Evolutionary conservation across 2,888 invertebrate genomes (phyloP).

Genomic region (Tridacna crocea): DNA sequence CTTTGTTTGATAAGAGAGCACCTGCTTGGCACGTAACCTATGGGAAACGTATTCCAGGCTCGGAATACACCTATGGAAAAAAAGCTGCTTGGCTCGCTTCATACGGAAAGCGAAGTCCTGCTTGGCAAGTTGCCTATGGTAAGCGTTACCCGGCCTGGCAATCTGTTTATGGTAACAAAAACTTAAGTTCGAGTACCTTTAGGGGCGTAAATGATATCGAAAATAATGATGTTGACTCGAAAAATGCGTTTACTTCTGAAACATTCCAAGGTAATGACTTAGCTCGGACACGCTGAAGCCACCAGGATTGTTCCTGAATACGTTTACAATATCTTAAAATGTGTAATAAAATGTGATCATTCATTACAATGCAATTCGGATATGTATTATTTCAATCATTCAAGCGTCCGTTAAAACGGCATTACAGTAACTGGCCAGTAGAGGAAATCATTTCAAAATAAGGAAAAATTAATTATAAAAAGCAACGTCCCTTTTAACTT

Average conservation of each 20-base stretch:
- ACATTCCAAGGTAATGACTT: background rate
- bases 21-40: slow-evolving; percentile 32
- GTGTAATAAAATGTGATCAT: no score
- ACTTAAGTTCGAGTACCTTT: background rate
- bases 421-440: no score
- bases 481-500: no score
- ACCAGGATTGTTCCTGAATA: no score
- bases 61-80: slow-evolving; percentile 36
- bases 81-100: slow-evolving; percentile 27
- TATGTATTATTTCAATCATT: no score
- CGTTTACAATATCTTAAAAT: no score
- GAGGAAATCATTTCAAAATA: no score
- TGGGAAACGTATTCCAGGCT: slow-evolving; percentile 39
- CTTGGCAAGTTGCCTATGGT: slow-evolving; percentile 43
- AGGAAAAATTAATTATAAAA: no score
- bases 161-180: slow-evolving; percentile 22
- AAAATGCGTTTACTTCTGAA: slow-evolving; percentile 11
- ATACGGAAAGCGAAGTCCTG: slow-evolving; percentile 39
- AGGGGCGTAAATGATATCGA: background rate
- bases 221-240: background rate
- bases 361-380: no score
- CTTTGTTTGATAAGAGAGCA: slow-evolving; percentile 36
- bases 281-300: slow-evolving; percentile 5
- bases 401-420: no score
- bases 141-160: slow-evolving; percentile 32